phyloP scores from a whole-genome alignment of 2,888 invertebrate genomes.

The Seira musarum region DNA sequence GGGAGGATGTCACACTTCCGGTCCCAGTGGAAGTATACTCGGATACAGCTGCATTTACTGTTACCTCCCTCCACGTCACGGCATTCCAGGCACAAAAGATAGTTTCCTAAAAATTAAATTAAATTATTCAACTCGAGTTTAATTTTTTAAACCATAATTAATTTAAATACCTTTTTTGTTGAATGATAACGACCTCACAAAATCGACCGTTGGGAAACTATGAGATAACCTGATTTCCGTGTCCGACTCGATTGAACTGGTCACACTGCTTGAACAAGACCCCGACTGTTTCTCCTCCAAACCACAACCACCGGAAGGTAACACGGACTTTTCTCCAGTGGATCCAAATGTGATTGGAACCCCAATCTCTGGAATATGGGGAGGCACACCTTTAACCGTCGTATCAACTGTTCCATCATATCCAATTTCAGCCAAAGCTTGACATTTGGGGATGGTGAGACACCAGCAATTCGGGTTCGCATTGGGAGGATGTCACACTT shows the following conservation, averaged over 20 bases:
- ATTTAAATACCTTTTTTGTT: constrained; percentile 77
- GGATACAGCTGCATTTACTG: constrained; percentile 75
- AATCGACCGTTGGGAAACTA: constrained; percentile 82
- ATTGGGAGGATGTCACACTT: constrained; percentile 73
- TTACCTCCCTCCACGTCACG: constrained; percentile 70
- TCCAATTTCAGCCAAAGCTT: no score
- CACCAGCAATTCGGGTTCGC: constrained; percentile 83
- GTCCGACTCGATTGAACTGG: constrained; percentile 55
- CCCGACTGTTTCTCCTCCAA: constrained; percentile 21
- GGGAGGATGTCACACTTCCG: constrained; percentile 72
- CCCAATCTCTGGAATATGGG: constrained; percentile 27
- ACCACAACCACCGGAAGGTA: constrained; percentile 30
- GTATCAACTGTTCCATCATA: constrained; percentile 2
- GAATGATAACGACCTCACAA: constrained; percentile 79
- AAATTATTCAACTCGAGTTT: background rate
- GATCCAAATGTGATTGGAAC: constrained; percentile 32
- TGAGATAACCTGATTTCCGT: constrained; percentile 57
- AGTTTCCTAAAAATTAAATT: constrained; percentile 75
- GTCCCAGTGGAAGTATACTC: constrained; percentile 85
- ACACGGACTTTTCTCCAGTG: constrained; percentile 23
- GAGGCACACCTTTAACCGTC: background rate
- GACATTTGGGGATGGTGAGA: constrained; percentile 81
- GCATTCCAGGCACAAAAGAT: constrained; percentile 78
- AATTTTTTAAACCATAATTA: constrained; percentile 19
- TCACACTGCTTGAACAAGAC: constrained; percentile 52